Base-by-base conservation (phyloP, 2,113 vertebrate species). In the Delphinapterus leucas region DNA sequence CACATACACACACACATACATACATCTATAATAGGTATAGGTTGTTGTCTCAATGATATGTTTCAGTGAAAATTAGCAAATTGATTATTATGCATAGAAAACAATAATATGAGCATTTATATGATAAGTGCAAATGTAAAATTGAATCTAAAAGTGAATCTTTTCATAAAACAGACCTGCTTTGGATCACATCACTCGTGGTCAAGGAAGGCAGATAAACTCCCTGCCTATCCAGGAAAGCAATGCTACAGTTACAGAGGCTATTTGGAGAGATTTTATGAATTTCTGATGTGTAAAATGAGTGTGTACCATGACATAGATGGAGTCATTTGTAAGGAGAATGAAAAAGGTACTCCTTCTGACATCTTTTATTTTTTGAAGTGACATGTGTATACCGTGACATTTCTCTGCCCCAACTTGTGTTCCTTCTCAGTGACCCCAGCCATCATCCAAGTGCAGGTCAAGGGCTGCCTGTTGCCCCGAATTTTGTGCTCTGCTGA, bases 231-330 rank as follows among this genome's bases (percentile, higher is more conserved):
- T 9, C 63, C 38, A 94, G 28, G 86, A 92, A 79, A 96, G 95
- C 12, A 0, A 33, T 85, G 10, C 73, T 96, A 53, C 70, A 84
- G 47, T 95, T 82, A 31, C 49, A 88, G 92, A 77, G 31, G 89
- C 83, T 70, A 41, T 97, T 77, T 97, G 95, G 97, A 82, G 94
- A 95, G 95, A 84, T 93, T 97, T 98, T 93, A 87, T 97, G 91
- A 95, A 63, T 98, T 97, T 97, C 89, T 97, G 96, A 76, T 98
- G 98, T 97, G 88, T 98, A 97, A 98, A 98, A 98, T 97, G 82
- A 97, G 97, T 97, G 90, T 67, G 55, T 84, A 49, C 89, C 92
- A 10, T 80, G 89, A 98, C 93, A 84, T 49, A 88, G 90, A 77
- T 61, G 86, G 93, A 98, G 73, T 97, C 90, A 97, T 95, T 97